Percentiles rank a stretch among this genome's conserved stretches.
Evolutionary conservation across 92 coral and sea anemone species (phyloP).

Genomic region (Scolanthus callimorphus): DNA sequence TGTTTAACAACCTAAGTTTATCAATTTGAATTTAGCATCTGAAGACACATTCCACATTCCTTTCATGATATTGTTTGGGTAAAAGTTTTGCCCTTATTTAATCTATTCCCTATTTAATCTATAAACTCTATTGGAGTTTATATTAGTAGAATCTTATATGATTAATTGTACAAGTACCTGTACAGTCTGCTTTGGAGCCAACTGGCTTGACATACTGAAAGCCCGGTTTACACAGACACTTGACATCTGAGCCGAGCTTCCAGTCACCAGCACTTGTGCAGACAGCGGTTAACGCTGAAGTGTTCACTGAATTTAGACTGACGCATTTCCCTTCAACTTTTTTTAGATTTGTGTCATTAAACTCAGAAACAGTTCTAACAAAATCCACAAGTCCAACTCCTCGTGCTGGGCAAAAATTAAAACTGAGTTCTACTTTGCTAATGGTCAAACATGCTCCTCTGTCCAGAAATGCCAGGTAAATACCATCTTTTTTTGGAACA

Average conservation of each 20-base stretch:
- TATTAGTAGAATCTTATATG: too few species aligned
- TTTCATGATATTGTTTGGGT: too few species aligned
- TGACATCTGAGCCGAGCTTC: slow-evolving; percentile 30
- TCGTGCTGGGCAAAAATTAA: slow-evolving; percentile 48
- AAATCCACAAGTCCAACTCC: slow-evolving; percentile 42
- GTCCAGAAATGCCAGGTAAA: slow-evolving; percentile 64
- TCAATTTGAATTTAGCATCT: too few species aligned
- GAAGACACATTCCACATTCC: too few species aligned
- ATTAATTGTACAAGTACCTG: too few species aligned
- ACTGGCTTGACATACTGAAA: slow-evolving; percentile 44
- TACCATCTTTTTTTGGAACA: slow-evolving; percentile 18
- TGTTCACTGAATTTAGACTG: slow-evolving; percentile 39
- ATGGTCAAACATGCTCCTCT: slow-evolving; percentile 62
- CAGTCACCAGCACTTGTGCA: slow-evolving; percentile 76
- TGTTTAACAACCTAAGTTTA: too few species aligned
- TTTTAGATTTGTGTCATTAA: slow-evolving; percentile 10
- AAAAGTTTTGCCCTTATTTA: too few species aligned
- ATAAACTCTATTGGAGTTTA: too few species aligned
- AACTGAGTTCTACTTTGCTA: slow-evolving; percentile 30
- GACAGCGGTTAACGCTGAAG: slow-evolving; percentile 20
- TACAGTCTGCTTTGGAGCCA: background rate
- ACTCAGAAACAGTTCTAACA: slow-evolving; percentile 59
- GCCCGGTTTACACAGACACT: slow-evolving; percentile 73
- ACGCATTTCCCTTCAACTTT: slow-evolving; percentile 59
- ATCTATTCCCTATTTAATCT: too few species aligned